Conservation (phyloP, 2,113 vertebrate genomes). For the Aptenodytes patagonicus region DNA sequence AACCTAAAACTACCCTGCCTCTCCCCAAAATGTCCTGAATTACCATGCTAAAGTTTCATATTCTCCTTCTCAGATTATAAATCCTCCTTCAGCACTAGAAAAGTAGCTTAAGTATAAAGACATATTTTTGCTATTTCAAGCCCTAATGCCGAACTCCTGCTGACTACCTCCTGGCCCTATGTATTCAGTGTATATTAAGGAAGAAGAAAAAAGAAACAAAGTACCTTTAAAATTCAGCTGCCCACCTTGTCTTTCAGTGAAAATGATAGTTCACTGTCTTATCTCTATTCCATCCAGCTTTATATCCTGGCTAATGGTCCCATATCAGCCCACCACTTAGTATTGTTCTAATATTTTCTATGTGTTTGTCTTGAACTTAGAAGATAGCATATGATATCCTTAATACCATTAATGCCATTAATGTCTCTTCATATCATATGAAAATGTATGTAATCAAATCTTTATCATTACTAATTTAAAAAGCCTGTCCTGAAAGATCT, state of each 20-base stretch:
- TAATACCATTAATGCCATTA: not conserved
- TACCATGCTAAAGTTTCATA: not conserved
- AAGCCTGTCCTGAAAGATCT: not conserved
- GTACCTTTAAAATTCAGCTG: too few species aligned
- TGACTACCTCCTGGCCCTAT: not conserved
- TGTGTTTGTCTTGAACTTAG: not conserved
- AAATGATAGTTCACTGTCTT: not conserved
- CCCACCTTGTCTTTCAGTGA: too few species aligned
- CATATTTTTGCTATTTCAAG: not conserved
- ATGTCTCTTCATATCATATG: not conserved
- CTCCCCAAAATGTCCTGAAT: not conserved
- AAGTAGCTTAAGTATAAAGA: not conserved
- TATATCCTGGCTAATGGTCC: not conserved
- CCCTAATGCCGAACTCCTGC: not conserved
- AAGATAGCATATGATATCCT: not conserved
- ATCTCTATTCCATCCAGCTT: not conserved
- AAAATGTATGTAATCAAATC: not conserved
- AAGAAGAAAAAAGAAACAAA: too few species aligned
- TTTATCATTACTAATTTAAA: not conserved
- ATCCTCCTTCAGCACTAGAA: not conserved
- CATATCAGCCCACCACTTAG: not conserved
- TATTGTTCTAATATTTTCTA: not conserved
- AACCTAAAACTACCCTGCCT: not conserved
- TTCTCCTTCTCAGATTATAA: constrained; percentile 14
- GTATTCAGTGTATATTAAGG: too few species aligned